Percentiles rank a stretch among this genome's conserved stretches.
phyloP scores from a whole-genome alignment of 2,888 invertebrate genomes.

The Acleris literana region DNA sequence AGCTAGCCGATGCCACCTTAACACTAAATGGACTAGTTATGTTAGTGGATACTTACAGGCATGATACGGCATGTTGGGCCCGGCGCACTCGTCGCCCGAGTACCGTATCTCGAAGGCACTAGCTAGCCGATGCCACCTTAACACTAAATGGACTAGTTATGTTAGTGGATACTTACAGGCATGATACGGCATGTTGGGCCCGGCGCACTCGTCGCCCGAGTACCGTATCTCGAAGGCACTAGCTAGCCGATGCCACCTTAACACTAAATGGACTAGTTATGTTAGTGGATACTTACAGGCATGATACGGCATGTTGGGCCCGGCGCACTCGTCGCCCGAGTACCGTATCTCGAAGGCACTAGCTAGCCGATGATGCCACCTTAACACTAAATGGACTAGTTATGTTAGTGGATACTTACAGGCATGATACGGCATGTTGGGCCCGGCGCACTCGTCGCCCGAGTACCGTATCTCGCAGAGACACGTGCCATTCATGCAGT shows the following conservation, averaged over 20 bases:
- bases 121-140: too few species aligned
- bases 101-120: slow-evolving; percentile 95
- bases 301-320: slow-evolving; percentile 90
- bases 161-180: slow-evolving; percentile 55
- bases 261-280: too few species aligned
- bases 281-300: slow-evolving; percentile 55
- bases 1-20: too few species aligned
- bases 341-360: slow-evolving; percentile 94
- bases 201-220: slow-evolving; percentile 91
- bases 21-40: too few species aligned
- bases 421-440: slow-evolving; percentile 89
- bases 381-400: too few species aligned
- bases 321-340: slow-evolving; percentile 91
- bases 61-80: slow-evolving; percentile 90
- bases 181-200: slow-evolving; percentile 90
- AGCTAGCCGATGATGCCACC: too few species aligned
- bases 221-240: slow-evolving; percentile 93
- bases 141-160: too few species aligned
- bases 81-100: slow-evolving; percentile 91
- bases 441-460: slow-evolving; percentile 90
- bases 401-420: slow-evolving; percentile 46
- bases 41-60: slow-evolving; percentile 55
- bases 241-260: too few species aligned
- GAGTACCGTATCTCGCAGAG: slow-evolving; percentile 95
- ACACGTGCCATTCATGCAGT: slow-evolving; percentile 92